Conservation (phyloP, 2,888 invertebrate genomes). For the Cryptophagus acutangulus region DNA sequence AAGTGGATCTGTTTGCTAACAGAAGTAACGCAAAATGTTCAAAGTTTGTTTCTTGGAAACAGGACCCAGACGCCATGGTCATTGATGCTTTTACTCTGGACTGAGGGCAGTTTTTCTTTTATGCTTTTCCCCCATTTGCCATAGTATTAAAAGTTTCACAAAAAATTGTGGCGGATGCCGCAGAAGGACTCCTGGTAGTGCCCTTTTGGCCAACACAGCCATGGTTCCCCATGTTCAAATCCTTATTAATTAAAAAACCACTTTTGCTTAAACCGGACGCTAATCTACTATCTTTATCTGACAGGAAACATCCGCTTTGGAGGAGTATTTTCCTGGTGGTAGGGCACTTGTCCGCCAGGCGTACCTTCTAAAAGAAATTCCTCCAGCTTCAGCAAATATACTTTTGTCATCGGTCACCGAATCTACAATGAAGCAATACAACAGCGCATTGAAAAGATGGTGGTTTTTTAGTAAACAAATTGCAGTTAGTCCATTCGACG, state of each 20-base stretch:
- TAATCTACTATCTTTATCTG: background rate
- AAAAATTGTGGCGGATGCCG: slow-evolving; percentile 9
- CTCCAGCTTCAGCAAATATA: too few species aligned
- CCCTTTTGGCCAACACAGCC: slow-evolving; percentile 1
- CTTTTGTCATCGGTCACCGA: too few species aligned
- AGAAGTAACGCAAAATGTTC: too few species aligned
- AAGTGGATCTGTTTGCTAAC: slow-evolving; percentile 1
- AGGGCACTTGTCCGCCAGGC: background rate
- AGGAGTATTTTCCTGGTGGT: background rate
- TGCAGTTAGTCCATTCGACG: too few species aligned
- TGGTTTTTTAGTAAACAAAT: too few species aligned
- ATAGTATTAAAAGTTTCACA: slow-evolving; percentile 9
- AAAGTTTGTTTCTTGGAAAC: slow-evolving; percentile 1
- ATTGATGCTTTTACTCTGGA: slow-evolving; percentile 11
- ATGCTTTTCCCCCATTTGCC: slow-evolving; percentile 16
- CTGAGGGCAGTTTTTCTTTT: slow-evolving; percentile 9
- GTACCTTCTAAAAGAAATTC: too few species aligned
- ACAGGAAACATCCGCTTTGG: background rate
- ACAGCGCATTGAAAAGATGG: too few species aligned
- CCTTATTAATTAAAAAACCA: background rate
- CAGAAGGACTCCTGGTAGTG: slow-evolving; percentile 8
- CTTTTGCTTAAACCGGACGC: background rate
- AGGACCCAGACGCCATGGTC: background rate
- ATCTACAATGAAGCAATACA: too few species aligned
- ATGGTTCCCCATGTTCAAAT: background rate